Evolutionary conservation across 2,113 vertebrate genomes (phyloP).

Genomic region (Chrysochloris asiatica): DNA sequence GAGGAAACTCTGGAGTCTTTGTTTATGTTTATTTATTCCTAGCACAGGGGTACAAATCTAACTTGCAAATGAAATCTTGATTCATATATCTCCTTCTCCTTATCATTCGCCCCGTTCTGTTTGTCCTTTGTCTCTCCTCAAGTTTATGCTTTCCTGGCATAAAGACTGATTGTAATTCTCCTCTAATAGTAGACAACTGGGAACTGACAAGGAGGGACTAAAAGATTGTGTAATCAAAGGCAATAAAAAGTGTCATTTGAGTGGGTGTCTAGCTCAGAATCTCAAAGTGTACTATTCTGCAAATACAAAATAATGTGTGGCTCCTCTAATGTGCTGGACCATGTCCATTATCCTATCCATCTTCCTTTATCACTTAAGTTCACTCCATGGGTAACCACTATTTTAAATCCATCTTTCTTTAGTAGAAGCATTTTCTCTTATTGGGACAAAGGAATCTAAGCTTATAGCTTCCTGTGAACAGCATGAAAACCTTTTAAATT

Average conservation of each 20-base stretch:
- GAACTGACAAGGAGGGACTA: slow-evolving; percentile 46
- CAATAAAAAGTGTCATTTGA: slow-evolving; percentile 64
- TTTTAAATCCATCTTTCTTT: slow-evolving; percentile 72
- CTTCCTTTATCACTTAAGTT: slow-evolving; percentile 61
- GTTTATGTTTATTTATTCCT: slow-evolving; percentile 41
- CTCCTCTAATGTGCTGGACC: background rate
- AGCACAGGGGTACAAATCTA: background rate
- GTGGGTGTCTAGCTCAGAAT: slow-evolving; percentile 40
- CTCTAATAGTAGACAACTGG: slow-evolving; percentile 52
- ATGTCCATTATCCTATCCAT: slow-evolving; percentile 39
- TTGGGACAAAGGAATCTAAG: slow-evolving; percentile 62
- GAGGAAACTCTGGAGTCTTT: background rate
- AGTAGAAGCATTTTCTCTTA: slow-evolving; percentile 64
- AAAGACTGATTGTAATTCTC: slow-evolving; percentile 60
- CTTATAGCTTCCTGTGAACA: slow-evolving; percentile 40
- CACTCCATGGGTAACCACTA: slow-evolving; percentile 25
- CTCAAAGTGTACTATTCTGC: slow-evolving; percentile 20
- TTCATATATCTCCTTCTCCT: slow-evolving; percentile 31
- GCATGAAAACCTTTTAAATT: slow-evolving; percentile 70
- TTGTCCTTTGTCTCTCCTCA: slow-evolving; percentile 62
- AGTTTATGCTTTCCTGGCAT: slow-evolving; percentile 46
- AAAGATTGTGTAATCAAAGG: slow-evolving; percentile 56
- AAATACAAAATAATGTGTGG: slow-evolving; percentile 35
- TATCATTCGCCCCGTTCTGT: background rate
- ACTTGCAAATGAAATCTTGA: slow-evolving; percentile 39